Evolutionary conservation across 1,140 invertebrate species (phyloP).

Genomic region (Reticulitermes speratus): DNA sequence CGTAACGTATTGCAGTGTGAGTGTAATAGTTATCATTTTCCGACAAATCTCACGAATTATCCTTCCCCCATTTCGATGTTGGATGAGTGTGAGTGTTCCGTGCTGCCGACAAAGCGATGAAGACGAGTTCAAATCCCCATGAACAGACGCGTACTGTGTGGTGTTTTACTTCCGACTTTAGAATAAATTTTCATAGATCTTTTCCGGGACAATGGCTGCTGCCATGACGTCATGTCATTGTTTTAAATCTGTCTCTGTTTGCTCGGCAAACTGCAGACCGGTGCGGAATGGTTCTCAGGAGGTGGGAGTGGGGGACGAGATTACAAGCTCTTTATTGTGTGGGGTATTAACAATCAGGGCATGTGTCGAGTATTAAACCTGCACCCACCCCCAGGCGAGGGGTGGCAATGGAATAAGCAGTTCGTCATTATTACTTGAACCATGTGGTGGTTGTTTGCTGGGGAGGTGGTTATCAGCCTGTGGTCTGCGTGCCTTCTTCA

Average conservation of each 20-base stretch:
- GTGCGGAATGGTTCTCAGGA: neutral
- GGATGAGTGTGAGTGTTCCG: neutral
- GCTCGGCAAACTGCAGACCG: neutral
- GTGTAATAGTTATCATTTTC: neutral
- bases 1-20: neutral
- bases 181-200: neutral
- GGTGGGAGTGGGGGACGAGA: neutral
- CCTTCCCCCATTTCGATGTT: neutral
- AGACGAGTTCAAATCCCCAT: neutral
- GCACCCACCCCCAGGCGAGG: neutral
- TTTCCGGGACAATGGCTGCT: neutral
- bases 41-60: neutral
- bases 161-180: neutral
- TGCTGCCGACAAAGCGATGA: neutral
- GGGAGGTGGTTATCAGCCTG: neutral
- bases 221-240: neutral
- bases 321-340: constrained; percentile 16
- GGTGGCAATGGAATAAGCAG: constrained; percentile 14
- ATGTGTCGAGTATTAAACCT: constrained; percentile 12
- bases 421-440: neutral
- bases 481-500: too few species aligned
- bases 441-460: constrained; percentile 3
- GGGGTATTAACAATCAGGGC: constrained; percentile 17
- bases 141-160: neutral
- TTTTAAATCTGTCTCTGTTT: constrained; percentile 17